phyloP scores from a whole-genome alignment of 2,797 vertebrate species.

The Mastacembelus armatus region DNA sequence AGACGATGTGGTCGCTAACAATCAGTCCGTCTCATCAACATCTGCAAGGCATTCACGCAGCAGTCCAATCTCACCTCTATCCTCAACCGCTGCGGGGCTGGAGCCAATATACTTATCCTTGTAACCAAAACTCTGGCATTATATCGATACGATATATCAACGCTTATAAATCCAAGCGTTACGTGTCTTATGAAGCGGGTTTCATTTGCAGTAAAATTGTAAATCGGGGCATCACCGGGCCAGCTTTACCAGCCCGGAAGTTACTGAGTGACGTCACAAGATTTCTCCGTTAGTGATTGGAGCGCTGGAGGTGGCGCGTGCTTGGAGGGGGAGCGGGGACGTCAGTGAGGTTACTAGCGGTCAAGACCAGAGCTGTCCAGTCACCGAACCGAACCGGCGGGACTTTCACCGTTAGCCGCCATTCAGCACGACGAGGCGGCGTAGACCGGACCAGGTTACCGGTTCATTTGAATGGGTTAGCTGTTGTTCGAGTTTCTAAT shows the following conservation, averaged over 20 bases:
- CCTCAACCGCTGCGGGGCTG: conserved; percentile 33
- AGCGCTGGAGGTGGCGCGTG: conserved; percentile 88
- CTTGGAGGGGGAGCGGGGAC: conserved; percentile 71
- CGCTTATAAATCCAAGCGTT: not conserved
- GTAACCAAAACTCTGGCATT: not conserved
- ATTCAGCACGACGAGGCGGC: no score
- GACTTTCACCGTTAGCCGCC: no score
- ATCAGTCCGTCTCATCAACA: conserved; percentile 42
- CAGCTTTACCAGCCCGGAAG: conserved; percentile 79
- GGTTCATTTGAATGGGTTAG: no score
- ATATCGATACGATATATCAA: not conserved
- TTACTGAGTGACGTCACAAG: conserved; percentile 65
- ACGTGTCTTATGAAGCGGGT: not conserved
- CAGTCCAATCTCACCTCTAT: conserved; percentile 79
- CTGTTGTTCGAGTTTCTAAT: no score
- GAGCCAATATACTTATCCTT: conserved; percentile 16
- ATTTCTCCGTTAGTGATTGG: conserved; percentile 83
- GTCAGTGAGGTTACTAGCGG: conserved; percentile 87
- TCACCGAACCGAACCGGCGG: no score
- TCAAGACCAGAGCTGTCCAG: no score
- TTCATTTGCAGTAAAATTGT: conserved; percentile 16
- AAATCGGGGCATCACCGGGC: conserved; percentile 71
- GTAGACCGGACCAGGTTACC: no score
- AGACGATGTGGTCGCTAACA: conserved; percentile 21
- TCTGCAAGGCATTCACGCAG: conserved; percentile 64